These are phyloP conservation scores for Pteruthius melanotis DNA, from an alignment of 2,113 vertebrate species.

Conservation along the genomic window DNA sequence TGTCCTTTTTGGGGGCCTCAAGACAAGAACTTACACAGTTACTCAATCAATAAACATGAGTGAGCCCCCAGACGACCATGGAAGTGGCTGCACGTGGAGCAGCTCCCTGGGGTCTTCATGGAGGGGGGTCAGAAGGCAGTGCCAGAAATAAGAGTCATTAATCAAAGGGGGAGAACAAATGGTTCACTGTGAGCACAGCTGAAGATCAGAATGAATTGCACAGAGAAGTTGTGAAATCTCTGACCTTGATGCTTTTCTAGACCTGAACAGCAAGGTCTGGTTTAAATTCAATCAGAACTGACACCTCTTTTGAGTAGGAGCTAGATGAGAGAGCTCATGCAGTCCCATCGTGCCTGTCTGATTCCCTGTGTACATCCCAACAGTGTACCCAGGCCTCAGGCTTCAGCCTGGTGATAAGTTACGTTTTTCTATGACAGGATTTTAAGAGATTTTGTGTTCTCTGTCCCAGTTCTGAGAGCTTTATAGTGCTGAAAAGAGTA, in stretches of 20 bases:
- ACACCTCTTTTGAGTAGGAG: not conserved
- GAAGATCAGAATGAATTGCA: not conserved
- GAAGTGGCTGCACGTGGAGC: not conserved
- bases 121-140: not conserved
- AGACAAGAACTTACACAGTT: not conserved
- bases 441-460: not conserved
- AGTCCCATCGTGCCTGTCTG: not conserved
- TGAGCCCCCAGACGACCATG: not conserved
- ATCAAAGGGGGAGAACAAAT: not conserved
- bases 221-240: not conserved
- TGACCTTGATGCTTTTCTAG: not conserved
- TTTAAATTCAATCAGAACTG: not conserved
- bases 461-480: not conserved
- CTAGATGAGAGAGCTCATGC: not conserved
- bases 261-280: not conserved
- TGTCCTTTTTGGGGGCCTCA: not conserved
- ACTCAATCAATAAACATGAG: not conserved
- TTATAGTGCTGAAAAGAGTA: not conserved
- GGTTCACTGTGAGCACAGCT: not conserved
- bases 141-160: not conserved
- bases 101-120: not conserved
- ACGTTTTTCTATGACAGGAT: not conserved
- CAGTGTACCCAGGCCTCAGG: not conserved
- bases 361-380: not conserved
- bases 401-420: not conserved